Percentiles rank a stretch among this genome's conserved stretches.
phyloP scores from a whole-genome alignment of 2,113 vertebrate species.

The Trogon melanurus region DNA sequence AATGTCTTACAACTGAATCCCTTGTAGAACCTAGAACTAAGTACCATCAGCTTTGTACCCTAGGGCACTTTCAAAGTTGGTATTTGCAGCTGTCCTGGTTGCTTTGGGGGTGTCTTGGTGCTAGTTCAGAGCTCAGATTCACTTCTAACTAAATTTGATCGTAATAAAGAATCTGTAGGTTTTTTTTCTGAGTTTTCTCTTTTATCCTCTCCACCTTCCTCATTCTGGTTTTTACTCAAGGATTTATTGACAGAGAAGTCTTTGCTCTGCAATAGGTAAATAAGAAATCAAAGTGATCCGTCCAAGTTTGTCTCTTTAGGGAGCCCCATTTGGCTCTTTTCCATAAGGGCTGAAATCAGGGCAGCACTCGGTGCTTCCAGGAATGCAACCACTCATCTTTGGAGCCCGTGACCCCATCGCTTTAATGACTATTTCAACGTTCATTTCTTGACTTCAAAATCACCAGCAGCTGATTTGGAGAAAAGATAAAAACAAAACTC shows the following conservation, averaged over 20 bases:
- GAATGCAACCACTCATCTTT: fast-evolving
- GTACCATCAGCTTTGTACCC: background rate
- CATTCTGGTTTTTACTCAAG: background rate
- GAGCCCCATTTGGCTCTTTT: background rate
- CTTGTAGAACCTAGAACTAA: background rate
- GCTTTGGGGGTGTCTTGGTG: background rate
- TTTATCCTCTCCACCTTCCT: background rate
- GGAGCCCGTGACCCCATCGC: no score
- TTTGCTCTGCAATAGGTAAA: background rate
- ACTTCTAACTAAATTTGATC: background rate
- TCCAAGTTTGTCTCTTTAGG: background rate
- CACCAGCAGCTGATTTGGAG: background rate
- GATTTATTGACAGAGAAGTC: background rate
- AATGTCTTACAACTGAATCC: background rate
- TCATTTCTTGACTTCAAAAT: background rate
- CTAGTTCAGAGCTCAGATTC: background rate
- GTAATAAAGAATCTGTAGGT: background rate
- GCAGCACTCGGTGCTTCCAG: background rate
- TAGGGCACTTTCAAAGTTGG: background rate
- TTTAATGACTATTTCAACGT: background rate
- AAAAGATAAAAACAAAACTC: background rate
- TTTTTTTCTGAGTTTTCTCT: background rate
- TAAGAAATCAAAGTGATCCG: background rate
- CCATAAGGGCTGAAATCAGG: background rate
- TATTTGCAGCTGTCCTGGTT: background rate